These are phyloP conservation scores for Eurystomus gularis DNA, from an alignment of 2,113 vertebrate genomes.

Conservation along the genomic window DNA sequence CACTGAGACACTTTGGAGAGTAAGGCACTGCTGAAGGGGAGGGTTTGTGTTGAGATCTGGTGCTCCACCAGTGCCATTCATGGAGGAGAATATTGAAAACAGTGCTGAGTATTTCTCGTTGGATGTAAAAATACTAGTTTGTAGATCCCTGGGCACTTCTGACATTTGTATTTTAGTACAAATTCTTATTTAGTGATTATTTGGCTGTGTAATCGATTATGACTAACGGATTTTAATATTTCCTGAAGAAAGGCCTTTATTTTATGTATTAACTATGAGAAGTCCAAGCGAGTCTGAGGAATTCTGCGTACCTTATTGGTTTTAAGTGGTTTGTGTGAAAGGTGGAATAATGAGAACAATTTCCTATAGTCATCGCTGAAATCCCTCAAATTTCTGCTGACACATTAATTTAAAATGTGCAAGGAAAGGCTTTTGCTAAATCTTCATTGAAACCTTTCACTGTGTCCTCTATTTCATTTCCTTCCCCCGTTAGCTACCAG, in stretches of 20 bases:
- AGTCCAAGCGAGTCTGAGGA: fast-evolving
- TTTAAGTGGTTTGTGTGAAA: not conserved
- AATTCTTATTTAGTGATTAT: not conserved
- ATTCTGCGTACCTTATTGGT: not conserved
- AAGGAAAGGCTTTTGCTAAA: not conserved
- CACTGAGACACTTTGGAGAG: not conserved
- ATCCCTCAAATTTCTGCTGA: not conserved
- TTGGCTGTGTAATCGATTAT: not conserved
- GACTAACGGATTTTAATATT: not conserved
- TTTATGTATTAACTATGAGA: not conserved
- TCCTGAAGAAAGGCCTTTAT: not conserved
- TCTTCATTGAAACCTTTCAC: constrained; percentile 11
- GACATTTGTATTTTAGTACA: not conserved
- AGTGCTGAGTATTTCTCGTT: not conserved
- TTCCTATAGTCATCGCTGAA: not conserved
- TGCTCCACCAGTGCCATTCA: not conserved
- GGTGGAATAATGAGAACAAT: not conserved
- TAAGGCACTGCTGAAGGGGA: not conserved
- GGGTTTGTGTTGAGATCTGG: fast-evolving
- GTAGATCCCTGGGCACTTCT: not conserved
- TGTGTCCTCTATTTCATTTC: constrained; percentile 7
- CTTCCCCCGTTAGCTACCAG: constrained; percentile 33
- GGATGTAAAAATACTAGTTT: not conserved
- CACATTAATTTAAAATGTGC: not conserved
- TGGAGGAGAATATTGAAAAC: not conserved